Percentiles rank a stretch among this genome's conserved stretches.
These are phyloP conservation scores for Alcis repandata DNA, from an alignment of 2,888 invertebrate genomes.

Conservation along the genomic window DNA sequence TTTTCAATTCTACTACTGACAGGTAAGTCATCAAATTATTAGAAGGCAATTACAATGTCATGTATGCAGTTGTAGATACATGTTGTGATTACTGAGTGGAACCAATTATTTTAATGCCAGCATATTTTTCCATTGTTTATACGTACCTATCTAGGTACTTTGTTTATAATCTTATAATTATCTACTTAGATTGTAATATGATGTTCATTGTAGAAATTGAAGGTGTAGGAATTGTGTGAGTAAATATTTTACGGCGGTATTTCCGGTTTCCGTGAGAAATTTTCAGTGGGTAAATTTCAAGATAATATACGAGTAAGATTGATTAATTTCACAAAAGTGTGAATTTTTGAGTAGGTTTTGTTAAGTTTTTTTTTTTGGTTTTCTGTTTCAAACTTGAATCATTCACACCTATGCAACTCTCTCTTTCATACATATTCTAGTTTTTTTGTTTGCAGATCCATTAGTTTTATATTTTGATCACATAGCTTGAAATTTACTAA, in stretches of 20 bases:
- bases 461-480: too few relatives aligned
- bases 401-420: too few relatives aligned
- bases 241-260: not conserved
- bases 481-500: too few relatives aligned
- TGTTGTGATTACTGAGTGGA: slow-evolving; percentile 13
- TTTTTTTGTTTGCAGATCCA: too few relatives aligned
- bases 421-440: too few relatives aligned
- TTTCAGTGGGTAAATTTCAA: not conserved
- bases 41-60: not conserved
- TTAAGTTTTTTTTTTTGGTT: too few relatives aligned
- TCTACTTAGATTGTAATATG: not conserved
- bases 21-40: slow-evolving; percentile 10
- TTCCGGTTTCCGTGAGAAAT: not conserved
- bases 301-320: too few relatives aligned
- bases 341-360: too few relatives aligned
- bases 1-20: not conserved
- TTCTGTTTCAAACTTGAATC: too few relatives aligned
- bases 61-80: slow-evolving; percentile 2
- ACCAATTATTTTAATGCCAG: slow-evolving; percentile 20
- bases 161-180: slow-evolving; percentile 5
- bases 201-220: slow-evolving; percentile 1
- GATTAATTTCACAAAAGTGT: too few relatives aligned
- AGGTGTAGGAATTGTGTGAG: not conserved
- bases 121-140: slow-evolving; percentile 16
- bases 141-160: not conserved